These are phyloP conservation scores for Echinometra lucunter DNA, from an alignment of 53 echinoderm and acorn worm genomes.

Conservation along the genomic window DNA sequence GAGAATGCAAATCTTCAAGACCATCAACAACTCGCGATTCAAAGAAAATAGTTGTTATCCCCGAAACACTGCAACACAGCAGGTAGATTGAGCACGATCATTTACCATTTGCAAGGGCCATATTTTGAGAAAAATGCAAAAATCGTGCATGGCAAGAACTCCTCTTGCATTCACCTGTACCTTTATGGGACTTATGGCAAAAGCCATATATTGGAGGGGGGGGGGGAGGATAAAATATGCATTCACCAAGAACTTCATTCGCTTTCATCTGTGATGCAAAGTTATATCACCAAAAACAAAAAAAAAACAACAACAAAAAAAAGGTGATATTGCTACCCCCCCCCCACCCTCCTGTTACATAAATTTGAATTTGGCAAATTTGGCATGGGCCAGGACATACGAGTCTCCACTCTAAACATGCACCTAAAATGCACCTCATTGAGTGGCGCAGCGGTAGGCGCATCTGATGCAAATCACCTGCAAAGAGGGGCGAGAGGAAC, in stretches of 20 bases:
- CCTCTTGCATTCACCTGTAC: background rate
- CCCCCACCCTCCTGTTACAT: background rate
- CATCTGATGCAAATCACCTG: conserved; percentile 62
- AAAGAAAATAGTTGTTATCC: background rate
- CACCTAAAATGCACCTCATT: conserved; percentile 18
- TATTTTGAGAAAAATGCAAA: background rate
- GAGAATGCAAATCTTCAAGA: no score
- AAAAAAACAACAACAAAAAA: background rate
- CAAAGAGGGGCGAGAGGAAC: background rate
- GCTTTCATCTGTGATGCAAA: background rate
- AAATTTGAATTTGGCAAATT: background rate
- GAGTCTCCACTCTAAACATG: background rate
- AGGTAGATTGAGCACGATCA: background rate
- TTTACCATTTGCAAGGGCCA: background rate
- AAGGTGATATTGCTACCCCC: background rate
- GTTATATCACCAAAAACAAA: background rate
- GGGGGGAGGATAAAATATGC: no score
- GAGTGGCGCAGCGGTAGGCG: conserved; percentile 16
- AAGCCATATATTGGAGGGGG: no score
- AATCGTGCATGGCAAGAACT: background rate
- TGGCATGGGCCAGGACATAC: background rate
- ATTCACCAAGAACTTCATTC: background rate
- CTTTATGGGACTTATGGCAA: no score
- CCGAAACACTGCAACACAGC: background rate
- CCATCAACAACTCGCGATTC: background rate